Evolutionary conservation across 2,797 vertebrate genomes (phyloP).

Genomic region (Muscicapa striata): DNA sequence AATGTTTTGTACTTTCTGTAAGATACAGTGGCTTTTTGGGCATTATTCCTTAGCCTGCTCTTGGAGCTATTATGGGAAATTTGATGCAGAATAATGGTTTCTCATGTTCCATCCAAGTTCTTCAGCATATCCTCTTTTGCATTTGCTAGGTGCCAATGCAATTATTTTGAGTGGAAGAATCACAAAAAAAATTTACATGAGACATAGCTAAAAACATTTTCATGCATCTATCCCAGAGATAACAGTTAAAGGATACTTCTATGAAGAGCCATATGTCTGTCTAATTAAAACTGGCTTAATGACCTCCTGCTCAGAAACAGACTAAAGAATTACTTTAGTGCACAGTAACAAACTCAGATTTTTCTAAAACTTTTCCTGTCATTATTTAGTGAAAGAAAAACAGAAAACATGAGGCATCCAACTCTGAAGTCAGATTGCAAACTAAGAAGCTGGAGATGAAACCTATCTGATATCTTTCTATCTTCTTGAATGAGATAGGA

Average conservation of each 20-base stretch:
- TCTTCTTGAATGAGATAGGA: neutral
- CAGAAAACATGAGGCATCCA: neutral
- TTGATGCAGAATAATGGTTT: neutral
- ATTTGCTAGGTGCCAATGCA: slow-evolving; percentile 20
- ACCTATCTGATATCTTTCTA: neutral
- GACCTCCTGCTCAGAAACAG: neutral
- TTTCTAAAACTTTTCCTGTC: neutral
- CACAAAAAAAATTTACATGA: neutral
- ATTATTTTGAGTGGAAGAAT: slow-evolving; percentile 37
- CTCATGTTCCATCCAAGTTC: neutral
- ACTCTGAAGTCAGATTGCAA: neutral
- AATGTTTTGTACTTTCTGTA: neutral
- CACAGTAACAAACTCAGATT: neutral
- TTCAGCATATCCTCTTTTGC: neutral
- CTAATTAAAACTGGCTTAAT: slow-evolving; percentile 3
- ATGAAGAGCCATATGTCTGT: neutral
- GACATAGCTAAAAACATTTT: neutral
- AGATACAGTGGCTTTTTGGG: neutral
- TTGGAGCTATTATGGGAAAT: slow-evolving; percentile 14
- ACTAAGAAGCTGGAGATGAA: neutral
- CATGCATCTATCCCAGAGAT: neutral
- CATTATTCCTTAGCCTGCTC: neutral
- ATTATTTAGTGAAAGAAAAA: neutral
- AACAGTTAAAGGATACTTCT: neutral
- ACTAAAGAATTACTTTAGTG: neutral